These are phyloP conservation scores for Ictidomys tridecemlineatus DNA, from an alignment of 2,113 vertebrate genomes.

Conservation along the genomic window DNA sequence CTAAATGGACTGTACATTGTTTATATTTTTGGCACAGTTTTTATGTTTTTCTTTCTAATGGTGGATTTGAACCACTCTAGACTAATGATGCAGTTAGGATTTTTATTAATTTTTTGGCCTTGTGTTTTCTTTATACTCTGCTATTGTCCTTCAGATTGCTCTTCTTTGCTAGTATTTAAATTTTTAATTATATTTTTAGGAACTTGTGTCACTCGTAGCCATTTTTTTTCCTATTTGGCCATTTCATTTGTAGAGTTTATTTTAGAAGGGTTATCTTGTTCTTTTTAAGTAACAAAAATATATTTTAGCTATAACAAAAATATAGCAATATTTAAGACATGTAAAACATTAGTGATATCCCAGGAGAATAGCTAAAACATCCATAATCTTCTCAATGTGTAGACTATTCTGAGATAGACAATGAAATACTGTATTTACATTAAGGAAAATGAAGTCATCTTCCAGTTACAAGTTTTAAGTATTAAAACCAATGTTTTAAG, in stretches of 20 bases:
- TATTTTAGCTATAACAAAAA: neutral
- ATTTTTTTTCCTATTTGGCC: neutral
- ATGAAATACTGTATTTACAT: neutral
- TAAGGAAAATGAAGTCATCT: neutral
- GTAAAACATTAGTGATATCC: neutral
- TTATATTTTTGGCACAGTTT: neutral
- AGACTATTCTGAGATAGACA: neutral
- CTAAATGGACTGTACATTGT: neutral
- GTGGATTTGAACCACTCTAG: neutral
- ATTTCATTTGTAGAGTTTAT: neutral
- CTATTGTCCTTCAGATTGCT: neutral
- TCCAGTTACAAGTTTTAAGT: neutral
- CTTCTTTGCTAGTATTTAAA: neutral
- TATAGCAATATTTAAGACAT: neutral
- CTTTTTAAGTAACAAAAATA: neutral
- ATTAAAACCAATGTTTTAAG: neutral
- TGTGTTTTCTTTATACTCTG: neutral
- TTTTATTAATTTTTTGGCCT: neutral
- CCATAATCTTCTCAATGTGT: neutral
- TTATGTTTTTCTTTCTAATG: neutral
- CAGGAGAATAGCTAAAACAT: neutral
- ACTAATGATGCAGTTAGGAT: neutral
- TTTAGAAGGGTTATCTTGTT: neutral
- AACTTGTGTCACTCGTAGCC: neutral
- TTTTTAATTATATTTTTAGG: constrained; percentile 7